Evolutionary conservation across 2,888 invertebrate genomes (phyloP), one percentile per base, ranked within the genome.

Genomic region (Dicycla oo): DNA sequence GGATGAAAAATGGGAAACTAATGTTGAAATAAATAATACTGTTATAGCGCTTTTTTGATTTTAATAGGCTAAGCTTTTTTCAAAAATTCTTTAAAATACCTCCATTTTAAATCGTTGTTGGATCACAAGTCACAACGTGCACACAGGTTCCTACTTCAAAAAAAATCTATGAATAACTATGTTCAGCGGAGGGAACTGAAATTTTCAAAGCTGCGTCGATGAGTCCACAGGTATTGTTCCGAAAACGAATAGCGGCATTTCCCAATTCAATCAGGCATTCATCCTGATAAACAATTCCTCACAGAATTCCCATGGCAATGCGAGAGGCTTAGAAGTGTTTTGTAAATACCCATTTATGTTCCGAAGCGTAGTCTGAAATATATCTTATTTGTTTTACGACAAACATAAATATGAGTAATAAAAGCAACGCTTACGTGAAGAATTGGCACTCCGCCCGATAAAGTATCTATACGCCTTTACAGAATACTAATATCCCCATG

Each of bases 311-410:
- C 57, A 49, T 23, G n/a, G 53, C 18, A 49, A 43, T 70, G 26
- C 18, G 56, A 65, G n/a, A 70, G 53, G 65, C 26, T 23, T 69
- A 57, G 63, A 83, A 83, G 58, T 76, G 84, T 80, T 83, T 75
- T 66, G 73, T 76, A 80, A 83, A 73, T 69, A 73, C 73, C 81
- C 81, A 73, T 83, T 83, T 83, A 80, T 70, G 82, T 81, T 75
- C 67, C 23, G 49, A 58, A 73, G 81, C 81, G 77, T 64, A 67
- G 67, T 66, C 69, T 73, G 66, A 69, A 76, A 82, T 81, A 73
- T 76, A 69, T 83, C 69, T 80, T 82, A 78, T 78, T 84, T 81
- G 82, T 82, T 82, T 81, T 84, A 81, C 70, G 84, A 75, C 68
- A 70, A 61, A 73, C 82, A 78, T 82, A 82, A 82, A 82, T 82